Evolutionary conservation across 64 coral and sea anemone species (phyloP).

Genomic region (Pocillopora damicornis): DNA sequence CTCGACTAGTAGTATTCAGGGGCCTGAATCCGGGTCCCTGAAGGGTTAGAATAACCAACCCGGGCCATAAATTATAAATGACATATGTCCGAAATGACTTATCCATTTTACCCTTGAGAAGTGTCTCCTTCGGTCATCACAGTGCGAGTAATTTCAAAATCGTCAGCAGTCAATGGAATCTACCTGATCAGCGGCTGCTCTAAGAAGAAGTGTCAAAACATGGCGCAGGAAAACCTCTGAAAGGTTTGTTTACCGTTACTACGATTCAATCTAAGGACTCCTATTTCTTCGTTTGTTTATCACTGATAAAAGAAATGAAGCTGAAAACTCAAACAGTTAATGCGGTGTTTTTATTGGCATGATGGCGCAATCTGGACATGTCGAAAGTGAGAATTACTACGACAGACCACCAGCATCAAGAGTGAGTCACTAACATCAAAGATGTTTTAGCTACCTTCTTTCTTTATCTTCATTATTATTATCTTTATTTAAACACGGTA

Average conservation of each 20-base stretch:
- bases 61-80: no score
- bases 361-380: constrained; percentile 1
- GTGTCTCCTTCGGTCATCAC: no score
- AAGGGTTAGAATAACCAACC: no score
- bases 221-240: not conserved
- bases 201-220: not conserved
- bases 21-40: no score
- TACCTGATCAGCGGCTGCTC: not conserved
- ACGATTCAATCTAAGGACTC: not conserved
- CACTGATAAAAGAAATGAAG: not conserved
- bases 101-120: no score
- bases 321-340: not conserved
- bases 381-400: constrained; percentile 8
- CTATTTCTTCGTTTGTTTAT: not conserved
- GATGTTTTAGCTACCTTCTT: no score
- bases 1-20: no score
- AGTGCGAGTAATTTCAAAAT: no score
- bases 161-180: not conserved
- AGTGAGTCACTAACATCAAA: not conserved
- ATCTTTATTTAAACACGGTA: no score
- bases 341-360: not conserved
- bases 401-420: not conserved
- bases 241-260: constrained; percentile 29
- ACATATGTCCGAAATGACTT: no score
- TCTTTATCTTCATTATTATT: no score